Percentiles rank a stretch among this genome's conserved stretches.
Evolutionary conservation across 2,113 vertebrate genomes (phyloP).

Genomic region (Corythornis cristatus): DNA sequence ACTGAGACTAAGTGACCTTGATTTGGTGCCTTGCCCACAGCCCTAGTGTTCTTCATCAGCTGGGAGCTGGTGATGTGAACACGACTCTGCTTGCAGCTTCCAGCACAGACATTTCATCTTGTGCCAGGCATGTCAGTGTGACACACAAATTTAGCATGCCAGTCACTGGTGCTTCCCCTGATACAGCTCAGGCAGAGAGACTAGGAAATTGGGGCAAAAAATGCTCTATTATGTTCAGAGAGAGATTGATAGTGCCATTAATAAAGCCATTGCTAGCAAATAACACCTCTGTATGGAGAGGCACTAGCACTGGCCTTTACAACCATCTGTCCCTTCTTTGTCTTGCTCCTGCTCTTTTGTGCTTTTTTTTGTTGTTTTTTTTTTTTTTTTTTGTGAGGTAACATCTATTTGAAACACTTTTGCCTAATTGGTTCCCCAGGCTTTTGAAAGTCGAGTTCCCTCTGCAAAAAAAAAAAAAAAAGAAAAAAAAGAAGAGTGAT

Average conservation of each 20-base stretch:
- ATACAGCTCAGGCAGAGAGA: not conserved
- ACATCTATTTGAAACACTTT: not conserved
- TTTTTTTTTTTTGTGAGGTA: not conserved
- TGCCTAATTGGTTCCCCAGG: not conserved
- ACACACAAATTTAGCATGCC: conserved; percentile 46
- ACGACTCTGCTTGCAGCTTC: conserved; percentile 11
- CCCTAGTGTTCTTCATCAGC: not conserved
- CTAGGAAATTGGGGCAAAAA: conserved; percentile 37
- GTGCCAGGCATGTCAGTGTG: conserved; percentile 57
- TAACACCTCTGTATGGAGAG: not conserved
- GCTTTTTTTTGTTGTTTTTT: not conserved
- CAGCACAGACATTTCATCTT: conserved; percentile 19
- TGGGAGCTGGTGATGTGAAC: not conserved
- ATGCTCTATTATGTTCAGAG: conserved; percentile 19
- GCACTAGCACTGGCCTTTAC: not conserved
- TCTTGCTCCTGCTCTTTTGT: not conserved
- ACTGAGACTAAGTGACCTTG: not conserved
- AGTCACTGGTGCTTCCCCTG: conserved; percentile 3
- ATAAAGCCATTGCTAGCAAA: conserved; percentile 44
- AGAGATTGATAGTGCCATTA: conserved; percentile 42
- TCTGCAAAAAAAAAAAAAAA: not conserved
- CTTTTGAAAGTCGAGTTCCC: not conserved
- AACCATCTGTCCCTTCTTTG: not conserved
- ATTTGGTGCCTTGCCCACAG: not conserved
- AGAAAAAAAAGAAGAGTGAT: not conserved